Evolutionary conservation across 2,113 vertebrate species (phyloP).

Genomic region (Piaya cayana): DNA sequence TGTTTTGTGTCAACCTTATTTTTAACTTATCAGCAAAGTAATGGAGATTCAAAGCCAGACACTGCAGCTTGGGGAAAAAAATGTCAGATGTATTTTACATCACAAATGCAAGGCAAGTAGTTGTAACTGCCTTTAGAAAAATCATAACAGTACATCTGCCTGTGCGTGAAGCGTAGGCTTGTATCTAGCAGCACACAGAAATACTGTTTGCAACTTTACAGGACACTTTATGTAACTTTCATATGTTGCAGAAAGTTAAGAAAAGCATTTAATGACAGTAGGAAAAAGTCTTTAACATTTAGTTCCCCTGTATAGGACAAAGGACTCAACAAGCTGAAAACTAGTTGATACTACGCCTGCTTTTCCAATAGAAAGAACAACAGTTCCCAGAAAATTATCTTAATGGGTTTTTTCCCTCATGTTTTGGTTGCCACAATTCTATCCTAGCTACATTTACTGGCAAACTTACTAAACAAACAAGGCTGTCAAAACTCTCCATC

Average conservation of each 20-base stretch:
- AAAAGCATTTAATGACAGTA: not conserved
- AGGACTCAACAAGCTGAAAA: constrained; percentile 7
- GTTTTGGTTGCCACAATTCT: not conserved
- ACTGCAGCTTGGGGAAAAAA: not conserved
- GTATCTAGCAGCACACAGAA: not conserved
- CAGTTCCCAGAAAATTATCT: constrained; percentile 44
- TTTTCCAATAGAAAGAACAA: not conserved
- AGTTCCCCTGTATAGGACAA: not conserved
- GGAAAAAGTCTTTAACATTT: not conserved
- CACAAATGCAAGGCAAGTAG: constrained; percentile 6
- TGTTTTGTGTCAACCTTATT: not conserved
- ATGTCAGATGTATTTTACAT: constrained; percentile 39
- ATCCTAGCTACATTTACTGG: constrained; percentile 29
- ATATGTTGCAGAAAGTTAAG: not conserved
- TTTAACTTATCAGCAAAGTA: not conserved
- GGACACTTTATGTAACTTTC: constrained; percentile 37
- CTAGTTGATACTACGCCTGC: not conserved
- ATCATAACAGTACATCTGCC: constrained; percentile 32
- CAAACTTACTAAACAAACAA: constrained; percentile 60
- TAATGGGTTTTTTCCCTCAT: not conserved
- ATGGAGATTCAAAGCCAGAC: not conserved
- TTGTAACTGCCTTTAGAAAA: constrained; percentile 20
- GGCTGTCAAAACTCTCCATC: constrained; percentile 21
- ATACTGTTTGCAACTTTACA: not conserved
- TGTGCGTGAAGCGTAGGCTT: not conserved